Base-by-base conservation (phyloP, 2,797 vertebrate genomes). In the Iguana delicatissima region DNA sequence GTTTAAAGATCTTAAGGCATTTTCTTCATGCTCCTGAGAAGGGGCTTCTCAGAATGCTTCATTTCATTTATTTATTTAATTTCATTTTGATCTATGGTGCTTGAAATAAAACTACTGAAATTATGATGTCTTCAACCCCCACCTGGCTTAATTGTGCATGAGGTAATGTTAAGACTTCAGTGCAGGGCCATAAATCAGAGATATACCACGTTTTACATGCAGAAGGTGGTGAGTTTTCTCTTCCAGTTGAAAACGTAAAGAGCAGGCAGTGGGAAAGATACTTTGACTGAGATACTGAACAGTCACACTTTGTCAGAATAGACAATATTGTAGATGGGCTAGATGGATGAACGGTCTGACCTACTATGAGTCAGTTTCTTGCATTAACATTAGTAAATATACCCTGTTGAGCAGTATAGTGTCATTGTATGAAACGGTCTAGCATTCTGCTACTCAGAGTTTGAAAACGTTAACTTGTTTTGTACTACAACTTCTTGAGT, bases 61-160 rank as follows among this genome's bases (percentile, higher is more conserved):
- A 38, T 72, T 24, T 91, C 74, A 38, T 62, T 26, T 93, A 20
- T 55, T 81, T 55, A 59, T 35, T 57, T 86, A 80, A 84, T 88
- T 59, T 59, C 7, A 82, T 59, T 62, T 82, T 35, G 84, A 84
- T 1, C 7, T 59, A 67, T 38, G 24, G 26, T 62, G 12, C 2
- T 38, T 76, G 85, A 62, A 77, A 79, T 29, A 20, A 62, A 57
- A 42, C 26, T 32, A 69, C 52, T 35, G 32, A 46, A 79, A 81
- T 26, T 73, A 83, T 38, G 4, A 79, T 20, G 35, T 12, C 16
- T 20, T 6, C 13, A 57, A 10, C 14, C 50, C 9, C 2, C 24
- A 13, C 9, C 7, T 35, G 22, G 26, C 2, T 72, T 82, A 72
- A 72, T 57, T 80, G 32, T 52, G 35, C 6, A 80, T 24, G 46